Conservation (phyloP, 1,140 invertebrate species). For the Eupeodes corollae region DNA sequence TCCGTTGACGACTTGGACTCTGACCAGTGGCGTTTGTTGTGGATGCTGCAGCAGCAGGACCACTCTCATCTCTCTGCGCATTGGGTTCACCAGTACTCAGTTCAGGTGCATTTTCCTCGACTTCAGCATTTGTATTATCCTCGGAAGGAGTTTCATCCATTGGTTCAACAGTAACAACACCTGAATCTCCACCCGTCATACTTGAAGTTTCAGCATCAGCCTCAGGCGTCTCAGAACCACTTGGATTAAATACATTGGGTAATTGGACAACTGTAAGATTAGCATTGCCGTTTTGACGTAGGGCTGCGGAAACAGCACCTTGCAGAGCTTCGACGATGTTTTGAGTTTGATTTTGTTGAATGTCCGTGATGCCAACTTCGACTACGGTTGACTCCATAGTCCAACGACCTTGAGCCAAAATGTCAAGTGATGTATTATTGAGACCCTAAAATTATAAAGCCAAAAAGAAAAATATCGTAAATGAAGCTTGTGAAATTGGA, state of each 20-base stretch:
- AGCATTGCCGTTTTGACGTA: conserved; percentile 21
- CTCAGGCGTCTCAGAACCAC: conserved; percentile 8
- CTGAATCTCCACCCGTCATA: background rate
- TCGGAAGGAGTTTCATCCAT: background rate
- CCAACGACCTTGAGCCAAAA: conserved; percentile 31
- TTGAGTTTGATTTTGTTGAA: conserved; percentile 27
- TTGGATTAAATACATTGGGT: conserved; percentile 23
- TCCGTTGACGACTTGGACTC: conserved; percentile 24
- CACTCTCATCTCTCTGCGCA: background rate
- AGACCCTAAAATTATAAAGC: conserved; percentile 13
- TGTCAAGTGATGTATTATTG: conserved; percentile 31
- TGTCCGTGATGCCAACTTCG: conserved; percentile 35
- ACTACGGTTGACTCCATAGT: conserved; percentile 37
- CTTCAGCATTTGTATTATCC: background rate
- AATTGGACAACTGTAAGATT: conserved; percentile 33
- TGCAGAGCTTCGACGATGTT: conserved; percentile 35
- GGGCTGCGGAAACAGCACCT: conserved; percentile 31
- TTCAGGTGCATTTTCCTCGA: conserved; percentile 1
- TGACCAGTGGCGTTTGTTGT: conserved; percentile 1
- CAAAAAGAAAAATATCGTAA: background rate
- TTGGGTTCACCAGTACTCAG: background rate
- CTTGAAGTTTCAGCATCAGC: conserved; percentile 4
- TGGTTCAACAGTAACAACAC: conserved; percentile 1
- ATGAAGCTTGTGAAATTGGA: background rate
- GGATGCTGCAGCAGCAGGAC: background rate